phyloP scores from a whole-genome alignment of 2,113 vertebrate genomes.

The Campylorhamphus procurvoides region DNA sequence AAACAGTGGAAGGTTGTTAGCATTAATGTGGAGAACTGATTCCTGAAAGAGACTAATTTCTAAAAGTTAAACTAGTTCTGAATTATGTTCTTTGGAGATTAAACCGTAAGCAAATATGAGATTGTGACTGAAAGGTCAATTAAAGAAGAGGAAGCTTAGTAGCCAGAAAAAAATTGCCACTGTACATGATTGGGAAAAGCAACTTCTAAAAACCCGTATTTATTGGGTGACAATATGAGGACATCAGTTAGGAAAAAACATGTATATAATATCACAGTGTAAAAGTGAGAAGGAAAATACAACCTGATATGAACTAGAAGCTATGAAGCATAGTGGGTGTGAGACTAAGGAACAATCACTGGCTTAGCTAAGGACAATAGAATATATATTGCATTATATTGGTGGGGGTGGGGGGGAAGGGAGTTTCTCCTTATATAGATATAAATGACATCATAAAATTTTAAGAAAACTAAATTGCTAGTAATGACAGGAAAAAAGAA shows the following conservation, averaged over 20 bases:
- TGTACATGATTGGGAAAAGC: not conserved
- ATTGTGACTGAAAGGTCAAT: not conserved
- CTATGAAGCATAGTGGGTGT: not conserved
- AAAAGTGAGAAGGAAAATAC: not conserved
- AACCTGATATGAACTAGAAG: not conserved
- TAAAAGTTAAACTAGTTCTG: not conserved
- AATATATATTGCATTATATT: not conserved
- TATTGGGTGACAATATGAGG: not conserved
- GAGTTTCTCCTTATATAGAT: not conserved
- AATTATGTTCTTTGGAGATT: not conserved
- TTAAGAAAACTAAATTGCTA: constrained; percentile 6
- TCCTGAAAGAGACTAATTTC: not conserved
- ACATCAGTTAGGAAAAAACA: not conserved
- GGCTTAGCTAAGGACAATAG: not conserved
- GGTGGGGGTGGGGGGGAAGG: not conserved
- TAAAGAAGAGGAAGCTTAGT: not conserved
- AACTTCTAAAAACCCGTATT: not conserved
- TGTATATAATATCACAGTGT: not conserved
- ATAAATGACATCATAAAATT: not conserved
- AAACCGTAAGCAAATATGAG: not conserved
- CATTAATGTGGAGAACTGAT: not conserved
- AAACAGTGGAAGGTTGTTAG: not conserved
- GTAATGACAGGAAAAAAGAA: not conserved
- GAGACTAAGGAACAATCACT: not conserved
- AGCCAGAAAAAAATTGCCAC: not conserved